Percentiles rank a stretch among this genome's conserved stretches.
phyloP scores from a whole-genome alignment of 2,888 invertebrate genomes.

The Epinotia demarniana region DNA sequence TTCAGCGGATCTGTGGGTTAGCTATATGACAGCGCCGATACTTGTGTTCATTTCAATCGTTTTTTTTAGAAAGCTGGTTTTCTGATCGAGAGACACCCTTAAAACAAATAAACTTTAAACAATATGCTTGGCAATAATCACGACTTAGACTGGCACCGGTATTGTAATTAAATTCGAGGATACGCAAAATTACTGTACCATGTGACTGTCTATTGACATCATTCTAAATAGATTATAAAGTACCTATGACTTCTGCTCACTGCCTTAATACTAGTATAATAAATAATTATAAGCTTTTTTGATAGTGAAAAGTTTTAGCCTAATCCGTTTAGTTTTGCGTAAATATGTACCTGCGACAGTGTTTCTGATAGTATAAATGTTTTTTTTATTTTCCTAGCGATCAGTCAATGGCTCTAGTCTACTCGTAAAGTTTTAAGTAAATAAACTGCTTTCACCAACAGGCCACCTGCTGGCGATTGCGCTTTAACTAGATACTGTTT shows the following conservation, averaged over 20 bases:
- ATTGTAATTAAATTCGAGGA: neutral
- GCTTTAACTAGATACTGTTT: slow-evolving; percentile 9
- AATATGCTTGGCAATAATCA: too few relatives aligned
- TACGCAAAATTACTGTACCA: neutral
- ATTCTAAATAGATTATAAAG: too few relatives aligned
- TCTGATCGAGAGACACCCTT: neutral
- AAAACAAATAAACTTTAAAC: neutral
- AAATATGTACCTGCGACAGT: neutral
- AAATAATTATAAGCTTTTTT: too few relatives aligned
- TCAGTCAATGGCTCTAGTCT: neutral
- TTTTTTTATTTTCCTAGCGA: neutral
- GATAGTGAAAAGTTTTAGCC: too few relatives aligned
- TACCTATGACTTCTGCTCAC: neutral
- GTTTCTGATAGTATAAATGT: neutral
- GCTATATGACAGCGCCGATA: neutral
- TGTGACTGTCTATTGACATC: neutral
- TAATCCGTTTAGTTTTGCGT: neutral
- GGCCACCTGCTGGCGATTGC: slow-evolving; percentile 18
- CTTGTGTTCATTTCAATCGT: neutral
- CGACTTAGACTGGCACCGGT: too few relatives aligned
- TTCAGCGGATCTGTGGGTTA: neutral
- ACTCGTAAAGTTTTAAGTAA: neutral
- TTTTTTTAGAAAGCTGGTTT: neutral
- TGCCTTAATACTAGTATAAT: neutral
- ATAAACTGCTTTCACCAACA: slow-evolving; percentile 3